Evolutionary conservation across 2,888 invertebrate genomes (phyloP), one percentile per base, ranked within the genome.

Genomic region (Terebella lapidaria): DNA sequence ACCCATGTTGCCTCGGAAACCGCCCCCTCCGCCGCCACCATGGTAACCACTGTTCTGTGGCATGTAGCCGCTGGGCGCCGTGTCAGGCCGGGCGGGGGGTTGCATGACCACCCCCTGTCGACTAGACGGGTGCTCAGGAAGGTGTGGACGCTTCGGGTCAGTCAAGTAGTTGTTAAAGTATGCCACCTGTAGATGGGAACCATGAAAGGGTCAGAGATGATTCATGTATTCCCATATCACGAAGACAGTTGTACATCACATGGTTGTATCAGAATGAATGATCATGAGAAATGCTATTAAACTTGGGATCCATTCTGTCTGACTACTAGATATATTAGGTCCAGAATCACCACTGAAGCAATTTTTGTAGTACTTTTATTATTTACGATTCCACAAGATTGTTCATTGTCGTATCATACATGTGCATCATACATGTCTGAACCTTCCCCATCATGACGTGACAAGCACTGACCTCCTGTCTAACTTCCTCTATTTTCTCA

Each of bases 401-500:
- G n/a, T n/a, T n/a, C n/a, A n/a, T n/a, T n/a, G n/a, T n/a, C n/a
- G n/a, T n/a, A n/a, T n/a, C n/a, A n/a, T n/a, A n/a, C n/a, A n/a
- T n/a, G n/a, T n/a, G n/a, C n/a, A n/a, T n/a, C n/a, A n/a, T n/a
- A n/a, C n/a, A n/a, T n/a, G n/a, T n/a, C n/a, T n/a, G n/a, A n/a
- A n/a, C n/a, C n/a, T n/a, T n/a, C n/a, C n/a, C n/a, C n/a, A n/a
- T n/a, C n/a, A n/a, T n/a, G n/a, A n/a, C n/a, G n/a, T n/a, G n/a
- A n/a, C n/a, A 35, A 35, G 22, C 27, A 62, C 68, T 61, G 62
- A 85, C 96, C 84, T 97, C 96, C 74, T 93, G 92, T 67, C 91
- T 91, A 1, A 96, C 96, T 82, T 97, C 96, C 45, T 96, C 93
- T 49, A 99, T 89, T 83, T 96, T 97, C 75, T 99, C 97, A 0